These are phyloP conservation scores for Misgurnus anguillicaudatus DNA, from an alignment of 2,113 vertebrate genomes.

Conservation along the genomic window DNA sequence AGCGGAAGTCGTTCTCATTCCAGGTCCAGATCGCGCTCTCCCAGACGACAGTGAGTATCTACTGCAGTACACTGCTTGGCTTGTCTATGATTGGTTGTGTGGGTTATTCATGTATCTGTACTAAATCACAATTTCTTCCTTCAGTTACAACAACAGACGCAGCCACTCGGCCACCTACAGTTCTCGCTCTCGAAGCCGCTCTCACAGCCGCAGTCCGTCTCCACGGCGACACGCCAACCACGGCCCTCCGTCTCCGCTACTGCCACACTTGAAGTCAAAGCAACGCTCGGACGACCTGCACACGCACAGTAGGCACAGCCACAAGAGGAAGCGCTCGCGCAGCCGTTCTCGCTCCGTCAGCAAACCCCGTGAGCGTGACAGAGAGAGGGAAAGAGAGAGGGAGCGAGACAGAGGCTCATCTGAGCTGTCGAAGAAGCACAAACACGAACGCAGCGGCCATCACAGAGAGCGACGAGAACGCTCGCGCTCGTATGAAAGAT, in stretches of 20 bases:
- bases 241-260: conserved; percentile 77
- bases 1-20: conserved; percentile 87
- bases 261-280: conserved; percentile 84
- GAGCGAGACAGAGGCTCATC: conserved; percentile 78
- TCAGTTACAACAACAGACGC: conserved; percentile 92
- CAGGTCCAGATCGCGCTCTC: conserved; percentile 85
- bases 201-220: conserved; percentile 90
- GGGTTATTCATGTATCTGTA: background rate
- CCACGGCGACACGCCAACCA: conserved; percentile 89
- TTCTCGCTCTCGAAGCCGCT: conserved; percentile 90
- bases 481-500: conserved; percentile 91
- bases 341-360: conserved; percentile 85
- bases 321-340: conserved; percentile 92
- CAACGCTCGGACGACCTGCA: conserved; percentile 88
- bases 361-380: conserved; percentile 81
- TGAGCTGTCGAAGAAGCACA: conserved; percentile 89
- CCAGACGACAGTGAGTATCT: conserved; percentile 89
- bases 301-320: conserved; percentile 81
- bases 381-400: conserved; percentile 52
- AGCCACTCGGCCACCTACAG: conserved; percentile 97
- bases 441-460: conserved; percentile 85
- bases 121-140: background rate
- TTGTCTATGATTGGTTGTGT: background rate
- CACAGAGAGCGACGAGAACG: conserved; percentile 89
- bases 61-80: background rate